A percentile compares a stretch with the other conserved stretches of the same genome.
These are phyloP conservation scores for Syngnathus rostellatus DNA, from an alignment of 2,797 vertebrate species.

Conservation along the genomic window DNA sequence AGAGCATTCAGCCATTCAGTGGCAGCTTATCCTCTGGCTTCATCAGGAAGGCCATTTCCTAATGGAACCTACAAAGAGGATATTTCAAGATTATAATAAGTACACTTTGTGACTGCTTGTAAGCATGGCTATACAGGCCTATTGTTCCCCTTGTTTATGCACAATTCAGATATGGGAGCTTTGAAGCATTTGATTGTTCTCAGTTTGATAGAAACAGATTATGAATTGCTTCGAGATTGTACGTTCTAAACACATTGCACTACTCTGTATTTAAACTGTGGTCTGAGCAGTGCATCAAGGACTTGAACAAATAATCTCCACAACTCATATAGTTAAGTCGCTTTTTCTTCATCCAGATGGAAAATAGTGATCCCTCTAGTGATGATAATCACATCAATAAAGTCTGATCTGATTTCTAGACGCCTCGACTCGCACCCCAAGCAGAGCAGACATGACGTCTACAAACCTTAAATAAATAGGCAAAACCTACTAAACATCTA, in stretches of 20 bases:
- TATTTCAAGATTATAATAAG: constrained; percentile 28
- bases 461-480: no score
- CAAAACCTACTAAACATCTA: no score
- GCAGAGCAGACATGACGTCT: no score
- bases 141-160: constrained; percentile 10
- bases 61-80: constrained; percentile 28
- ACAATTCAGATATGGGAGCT: not conserved
- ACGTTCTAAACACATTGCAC: not conserved
- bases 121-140: not conserved
- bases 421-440: no score
- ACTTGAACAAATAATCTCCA: not conserved
- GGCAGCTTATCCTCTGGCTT: constrained; percentile 23
- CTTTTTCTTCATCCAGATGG: not conserved
- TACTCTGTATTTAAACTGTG: not conserved
- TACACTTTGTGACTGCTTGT: constrained; percentile 11
- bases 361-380: no score
- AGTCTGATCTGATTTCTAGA: no score
- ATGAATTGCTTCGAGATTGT: not conserved
- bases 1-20: constrained; percentile 19
- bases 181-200: not conserved
- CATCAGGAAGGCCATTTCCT: constrained; percentile 25
- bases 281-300: not conserved
- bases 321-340: not conserved
- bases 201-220: not conserved
- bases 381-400: no score